A percentile compares a stretch with the other conserved stretches of the same genome.
These are phyloP conservation scores for Microtus montanus DNA, from an alignment of 2,113 vertebrate genomes.

Conservation along the genomic window DNA sequence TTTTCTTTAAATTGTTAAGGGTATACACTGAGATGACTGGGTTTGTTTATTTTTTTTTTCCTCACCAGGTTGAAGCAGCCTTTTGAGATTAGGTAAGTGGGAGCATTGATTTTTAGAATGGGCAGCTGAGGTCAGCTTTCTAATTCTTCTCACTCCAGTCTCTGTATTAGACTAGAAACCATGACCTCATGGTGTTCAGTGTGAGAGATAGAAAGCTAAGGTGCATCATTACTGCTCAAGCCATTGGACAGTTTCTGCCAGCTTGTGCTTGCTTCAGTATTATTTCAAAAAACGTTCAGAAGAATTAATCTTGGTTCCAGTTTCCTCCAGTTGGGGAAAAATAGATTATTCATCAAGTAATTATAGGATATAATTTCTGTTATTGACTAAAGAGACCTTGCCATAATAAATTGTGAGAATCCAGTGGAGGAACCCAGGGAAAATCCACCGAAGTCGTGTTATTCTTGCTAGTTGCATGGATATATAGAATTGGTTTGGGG, in stretches of 20 bases:
- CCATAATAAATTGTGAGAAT: neutral
- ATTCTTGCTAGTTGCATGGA: accelerated
- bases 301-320: neutral
- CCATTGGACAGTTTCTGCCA: neutral
- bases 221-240: neutral
- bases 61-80: conserved; percentile 29
- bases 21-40: conserved; percentile 35
- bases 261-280: neutral
- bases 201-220: neutral
- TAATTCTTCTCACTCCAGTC: conserved; percentile 48
- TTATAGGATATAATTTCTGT: neutral
- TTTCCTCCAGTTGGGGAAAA: neutral
- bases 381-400: neutral
- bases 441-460: neutral
- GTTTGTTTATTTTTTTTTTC: neutral
- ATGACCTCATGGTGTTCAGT: neutral
- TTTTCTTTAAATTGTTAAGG: conserved; percentile 52
- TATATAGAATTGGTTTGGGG: neutral
- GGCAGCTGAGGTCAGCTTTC: conserved; percentile 52
- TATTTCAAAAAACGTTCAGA: neutral
- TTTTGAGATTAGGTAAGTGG: conserved; percentile 32
- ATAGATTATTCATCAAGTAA: neutral
- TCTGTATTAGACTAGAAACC: conserved; percentile 39
- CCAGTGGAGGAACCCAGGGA: neutral
- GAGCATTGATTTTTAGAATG: conserved; percentile 59